A percentile compares a stretch with the other conserved stretches of the same genome.
These are phyloP conservation scores for Bombus huntii DNA, from an alignment of 1,140 invertebrate species.

Conservation along the genomic window DNA sequence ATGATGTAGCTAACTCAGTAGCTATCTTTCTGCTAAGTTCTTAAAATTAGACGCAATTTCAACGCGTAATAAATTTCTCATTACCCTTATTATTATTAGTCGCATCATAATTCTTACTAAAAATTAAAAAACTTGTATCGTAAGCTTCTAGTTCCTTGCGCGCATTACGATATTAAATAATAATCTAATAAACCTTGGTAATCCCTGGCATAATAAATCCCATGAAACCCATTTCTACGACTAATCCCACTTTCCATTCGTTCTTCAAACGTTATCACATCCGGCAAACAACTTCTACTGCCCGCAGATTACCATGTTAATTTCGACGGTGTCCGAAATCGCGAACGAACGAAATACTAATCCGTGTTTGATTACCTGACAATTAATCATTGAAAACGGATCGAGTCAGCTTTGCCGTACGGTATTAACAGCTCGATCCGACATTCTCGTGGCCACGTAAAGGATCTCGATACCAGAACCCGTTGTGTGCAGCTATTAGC, in stretches of 20 bases:
- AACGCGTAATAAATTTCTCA: neutral
- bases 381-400: constrained; percentile 61
- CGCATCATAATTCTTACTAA: too few species aligned
- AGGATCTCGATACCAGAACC: constrained; percentile 29
- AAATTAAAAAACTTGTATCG: too few species aligned
- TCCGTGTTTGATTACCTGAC: constrained; percentile 9
- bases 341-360: constrained; percentile 25
- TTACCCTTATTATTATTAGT: too few species aligned
- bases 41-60: neutral
- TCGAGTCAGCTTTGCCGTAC: neutral
- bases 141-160: too few species aligned
- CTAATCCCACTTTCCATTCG: neutral
- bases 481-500: neutral
- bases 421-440: constrained; percentile 42
- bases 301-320: neutral
- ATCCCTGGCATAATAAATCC: neutral
- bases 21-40: neutral
- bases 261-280: neutral
- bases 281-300: neutral
- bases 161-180: too few species aligned
- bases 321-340: neutral
- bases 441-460: constrained; percentile 46
- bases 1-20: neutral
- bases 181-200: too few species aligned
- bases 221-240: neutral